These are phyloP conservation scores for Eupelmus urozonus DNA, from an alignment of 2,888 invertebrate genomes.

Conservation along the genomic window DNA sequence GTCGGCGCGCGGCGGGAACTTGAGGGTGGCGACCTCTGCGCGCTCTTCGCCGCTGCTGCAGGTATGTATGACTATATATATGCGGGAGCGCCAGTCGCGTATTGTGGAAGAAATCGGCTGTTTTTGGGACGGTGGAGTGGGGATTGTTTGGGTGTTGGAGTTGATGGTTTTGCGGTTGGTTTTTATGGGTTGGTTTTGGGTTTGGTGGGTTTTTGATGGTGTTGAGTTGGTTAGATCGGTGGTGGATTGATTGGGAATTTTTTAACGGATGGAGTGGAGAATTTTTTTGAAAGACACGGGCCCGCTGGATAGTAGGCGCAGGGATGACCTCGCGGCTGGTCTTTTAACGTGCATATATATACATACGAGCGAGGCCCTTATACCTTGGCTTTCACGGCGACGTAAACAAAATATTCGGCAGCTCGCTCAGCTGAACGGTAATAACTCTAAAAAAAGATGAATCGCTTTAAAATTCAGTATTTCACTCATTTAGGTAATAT, in stretches of 20 bases:
- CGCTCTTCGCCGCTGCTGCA: not conserved
- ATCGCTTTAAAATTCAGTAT: no score
- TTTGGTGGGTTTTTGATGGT: not conserved
- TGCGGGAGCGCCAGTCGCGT: not conserved
- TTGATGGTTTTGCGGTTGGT: no score
- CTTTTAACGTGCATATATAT: not conserved
- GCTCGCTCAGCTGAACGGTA: not conserved
- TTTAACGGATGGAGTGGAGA: no score
- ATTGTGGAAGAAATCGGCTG: not conserved
- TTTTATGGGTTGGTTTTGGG: not conserved
- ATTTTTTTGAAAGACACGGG: not conserved
- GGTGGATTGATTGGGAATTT: no score
- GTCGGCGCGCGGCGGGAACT: conserved; percentile 23
- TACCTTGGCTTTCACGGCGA: conserved; percentile 6
- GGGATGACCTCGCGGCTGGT: not conserved
- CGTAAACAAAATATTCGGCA: conserved; percentile 34
- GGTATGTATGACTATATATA: no score
- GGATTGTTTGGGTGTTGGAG: no score
- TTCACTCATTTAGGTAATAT: not conserved
- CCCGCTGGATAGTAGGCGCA: not conserved
- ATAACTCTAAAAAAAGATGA: not conserved
- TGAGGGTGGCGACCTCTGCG: conserved; percentile 40
- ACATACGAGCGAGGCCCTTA: not conserved
- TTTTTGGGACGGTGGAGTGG: no score
- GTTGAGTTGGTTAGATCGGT: no score